Conservation (phyloP, 2,113 vertebrate genomes). For the Condylura cristata region DNA sequence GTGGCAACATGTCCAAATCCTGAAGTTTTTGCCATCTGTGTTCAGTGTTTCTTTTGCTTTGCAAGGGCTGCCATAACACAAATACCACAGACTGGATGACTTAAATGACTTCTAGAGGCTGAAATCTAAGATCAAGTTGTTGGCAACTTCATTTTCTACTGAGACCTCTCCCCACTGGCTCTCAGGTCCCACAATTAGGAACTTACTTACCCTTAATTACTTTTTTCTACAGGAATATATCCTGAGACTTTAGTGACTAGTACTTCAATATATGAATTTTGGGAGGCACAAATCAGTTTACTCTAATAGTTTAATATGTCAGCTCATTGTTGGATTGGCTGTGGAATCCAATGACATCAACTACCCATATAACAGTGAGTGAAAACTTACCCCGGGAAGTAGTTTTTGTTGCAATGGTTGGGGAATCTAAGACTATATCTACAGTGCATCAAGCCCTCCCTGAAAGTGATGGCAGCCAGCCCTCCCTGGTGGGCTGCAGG, state of each 20-base stretch:
- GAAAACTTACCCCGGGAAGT: not conserved
- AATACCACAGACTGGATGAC: too few species aligned
- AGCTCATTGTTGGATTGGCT: not conserved
- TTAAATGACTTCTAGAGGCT: too few species aligned
- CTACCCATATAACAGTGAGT: not conserved
- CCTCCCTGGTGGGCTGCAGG: too few species aligned
- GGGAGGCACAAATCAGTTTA: not conserved
- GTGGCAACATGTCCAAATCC: too few species aligned
- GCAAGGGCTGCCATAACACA: too few species aligned
- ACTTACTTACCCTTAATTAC: not conserved
- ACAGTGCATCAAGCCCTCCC: not conserved
- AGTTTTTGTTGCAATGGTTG: not conserved
- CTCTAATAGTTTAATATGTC: not conserved
- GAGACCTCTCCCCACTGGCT: too few species aligned
- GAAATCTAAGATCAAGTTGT: too few species aligned
- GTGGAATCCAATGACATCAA: not conserved
- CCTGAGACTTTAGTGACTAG: not conserved
- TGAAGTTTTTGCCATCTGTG: too few species aligned
- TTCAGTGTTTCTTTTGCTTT: too few species aligned
- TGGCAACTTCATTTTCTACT: too few species aligned
- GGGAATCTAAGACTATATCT: not conserved
- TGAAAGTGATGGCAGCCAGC: not conserved
- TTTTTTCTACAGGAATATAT: not conserved
- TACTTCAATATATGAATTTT: not conserved
- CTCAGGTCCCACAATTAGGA: not conserved